phyloP scores from a whole-genome alignment of 2,797 vertebrate genomes.

The Podarcis lilfordi region DNA sequence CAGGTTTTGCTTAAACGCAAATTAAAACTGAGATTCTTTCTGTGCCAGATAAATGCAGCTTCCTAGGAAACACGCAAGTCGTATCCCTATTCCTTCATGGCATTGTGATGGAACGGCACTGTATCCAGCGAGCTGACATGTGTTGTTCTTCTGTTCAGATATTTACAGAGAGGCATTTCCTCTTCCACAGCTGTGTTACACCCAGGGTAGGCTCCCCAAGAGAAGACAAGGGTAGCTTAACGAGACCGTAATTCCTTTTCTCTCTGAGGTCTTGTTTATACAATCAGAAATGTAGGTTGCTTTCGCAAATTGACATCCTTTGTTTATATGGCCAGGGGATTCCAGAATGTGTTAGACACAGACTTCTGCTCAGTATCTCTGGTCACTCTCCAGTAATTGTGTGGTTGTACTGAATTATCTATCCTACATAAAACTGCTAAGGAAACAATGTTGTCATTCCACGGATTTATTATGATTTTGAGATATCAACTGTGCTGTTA shows the following conservation, averaged over 20 bases:
- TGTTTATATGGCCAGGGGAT: not conserved
- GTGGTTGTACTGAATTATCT: not conserved
- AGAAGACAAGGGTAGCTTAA: not conserved
- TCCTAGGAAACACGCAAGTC: not conserved
- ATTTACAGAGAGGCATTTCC: not conserved
- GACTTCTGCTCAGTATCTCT: not conserved
- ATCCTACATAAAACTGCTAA: not conserved
- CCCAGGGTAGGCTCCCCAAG: not conserved
- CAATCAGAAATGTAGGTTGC: not conserved
- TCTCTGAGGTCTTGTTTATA: not conserved
- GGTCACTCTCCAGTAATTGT: not conserved
- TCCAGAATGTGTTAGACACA: not conserved
- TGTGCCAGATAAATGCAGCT: not conserved
- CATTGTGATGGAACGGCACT: not conserved
- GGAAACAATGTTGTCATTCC: not conserved
- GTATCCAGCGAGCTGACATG: not conserved
- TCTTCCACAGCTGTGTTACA: not conserved
- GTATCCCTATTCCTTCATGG: not conserved
- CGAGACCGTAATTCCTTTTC: not conserved
- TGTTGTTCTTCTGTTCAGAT: accelerated
- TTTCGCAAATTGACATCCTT: not conserved
- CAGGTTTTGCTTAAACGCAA: not conserved
- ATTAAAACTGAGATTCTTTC: not conserved
- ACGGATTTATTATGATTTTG: not conserved
- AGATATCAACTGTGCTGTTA: not conserved